Evolutionary conservation across 2,888 invertebrate species (phyloP).

Genomic region (Nomada hirtipes): DNA sequence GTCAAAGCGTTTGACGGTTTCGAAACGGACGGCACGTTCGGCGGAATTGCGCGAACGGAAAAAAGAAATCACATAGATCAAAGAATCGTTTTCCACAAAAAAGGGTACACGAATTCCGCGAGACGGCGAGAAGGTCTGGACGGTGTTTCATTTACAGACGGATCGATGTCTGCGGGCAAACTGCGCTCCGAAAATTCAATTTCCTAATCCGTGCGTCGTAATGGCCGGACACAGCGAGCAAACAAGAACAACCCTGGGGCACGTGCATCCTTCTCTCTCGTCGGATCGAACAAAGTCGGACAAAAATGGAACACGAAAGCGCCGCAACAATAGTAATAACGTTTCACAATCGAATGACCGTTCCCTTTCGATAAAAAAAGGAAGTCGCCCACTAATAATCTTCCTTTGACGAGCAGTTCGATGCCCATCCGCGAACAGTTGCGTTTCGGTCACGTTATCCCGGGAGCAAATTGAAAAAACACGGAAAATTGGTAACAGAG

Average conservation of each 20-base stretch:
- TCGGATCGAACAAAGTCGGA: constrained; percentile 9
- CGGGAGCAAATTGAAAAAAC: constrained; percentile 7
- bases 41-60: background rate
- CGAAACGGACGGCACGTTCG: background rate
- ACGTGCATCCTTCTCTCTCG: background rate
- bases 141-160: constrained; percentile 10
- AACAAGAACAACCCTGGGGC: background rate
- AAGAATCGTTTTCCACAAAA: background rate
- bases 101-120: background rate
- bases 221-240: background rate
- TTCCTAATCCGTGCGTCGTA: constrained; percentile 32
- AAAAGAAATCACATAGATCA: background rate
- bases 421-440: background rate
- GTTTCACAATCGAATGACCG: background rate
- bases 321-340: too few species aligned
- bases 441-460: background rate
- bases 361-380: background rate
- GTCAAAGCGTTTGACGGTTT: background rate
- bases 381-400: constrained; percentile 1
- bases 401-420: background rate
- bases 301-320: background rate
- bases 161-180: background rate
- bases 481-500: background rate
- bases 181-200: constrained; percentile 45
- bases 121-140: background rate